Evolutionary conservation across 2,888 invertebrate genomes (phyloP).

Genomic region (Ormyrus thymus): DNA sequence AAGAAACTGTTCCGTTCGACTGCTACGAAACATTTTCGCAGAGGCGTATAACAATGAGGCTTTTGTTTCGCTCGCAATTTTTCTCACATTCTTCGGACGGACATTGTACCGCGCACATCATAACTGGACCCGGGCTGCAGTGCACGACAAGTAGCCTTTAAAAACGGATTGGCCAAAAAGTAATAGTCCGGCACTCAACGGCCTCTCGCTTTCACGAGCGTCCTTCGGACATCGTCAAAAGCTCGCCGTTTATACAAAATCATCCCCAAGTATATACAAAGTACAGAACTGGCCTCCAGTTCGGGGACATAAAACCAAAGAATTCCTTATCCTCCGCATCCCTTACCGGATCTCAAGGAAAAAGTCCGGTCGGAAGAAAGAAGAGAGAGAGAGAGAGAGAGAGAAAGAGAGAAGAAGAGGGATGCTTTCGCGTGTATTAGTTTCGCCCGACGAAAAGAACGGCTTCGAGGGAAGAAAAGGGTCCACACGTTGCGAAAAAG

Average conservation of each 20-base stretch:
- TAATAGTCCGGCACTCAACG: constrained; percentile 26
- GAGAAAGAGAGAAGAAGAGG: background rate
- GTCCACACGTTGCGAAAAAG: constrained; percentile 35
- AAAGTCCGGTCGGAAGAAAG: constrained; percentile 35
- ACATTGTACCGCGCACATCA: background rate
- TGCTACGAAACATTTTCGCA: too few species aligned
- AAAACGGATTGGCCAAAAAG: constrained; percentile 14
- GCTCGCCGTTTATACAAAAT: constrained; percentile 16
- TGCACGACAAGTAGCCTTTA: background rate
- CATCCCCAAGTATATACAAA: constrained; percentile 19
- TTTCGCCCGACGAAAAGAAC: constrained; percentile 46
- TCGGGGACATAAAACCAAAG: constrained; percentile 3
- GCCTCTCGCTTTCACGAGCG: constrained; percentile 24
- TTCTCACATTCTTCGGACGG: too few species aligned
- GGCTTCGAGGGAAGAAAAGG: constrained; percentile 22
- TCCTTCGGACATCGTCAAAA: constrained; percentile 3
- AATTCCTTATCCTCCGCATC: constrained; percentile 35
- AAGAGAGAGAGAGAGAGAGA: background rate
- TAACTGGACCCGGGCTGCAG: background rate
- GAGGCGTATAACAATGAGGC: too few species aligned
- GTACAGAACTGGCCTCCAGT: background rate
- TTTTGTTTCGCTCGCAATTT: too few species aligned
- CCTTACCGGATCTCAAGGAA: constrained; percentile 38
- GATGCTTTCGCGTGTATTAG: constrained; percentile 30
- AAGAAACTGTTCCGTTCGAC: too few species aligned